Percentiles rank a stretch among this genome's conserved stretches.
Conservation (phyloP, 2,888 invertebrate species). For the Dorcus hopei region DNA sequence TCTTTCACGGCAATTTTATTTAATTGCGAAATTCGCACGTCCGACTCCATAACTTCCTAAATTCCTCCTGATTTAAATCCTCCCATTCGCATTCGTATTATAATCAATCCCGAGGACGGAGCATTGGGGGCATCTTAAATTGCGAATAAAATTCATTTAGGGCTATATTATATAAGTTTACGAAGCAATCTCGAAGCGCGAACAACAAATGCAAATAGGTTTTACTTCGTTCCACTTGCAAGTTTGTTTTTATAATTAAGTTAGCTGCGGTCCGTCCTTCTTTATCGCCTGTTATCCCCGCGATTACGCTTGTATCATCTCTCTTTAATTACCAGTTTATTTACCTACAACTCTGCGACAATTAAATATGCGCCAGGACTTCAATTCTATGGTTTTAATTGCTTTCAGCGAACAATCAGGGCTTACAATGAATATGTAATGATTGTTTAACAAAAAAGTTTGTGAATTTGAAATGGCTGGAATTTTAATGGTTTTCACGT, state of each 20-base stretch:
- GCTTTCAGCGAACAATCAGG: too few species aligned
- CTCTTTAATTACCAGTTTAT: too few species aligned
- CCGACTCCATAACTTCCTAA: too few species aligned
- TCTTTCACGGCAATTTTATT: too few species aligned
- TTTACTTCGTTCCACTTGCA: conserved; percentile 33
- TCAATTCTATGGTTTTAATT: too few species aligned
- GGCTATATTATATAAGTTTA: conserved; percentile 25
- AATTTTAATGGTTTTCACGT: background rate
- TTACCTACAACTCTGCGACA: too few species aligned
- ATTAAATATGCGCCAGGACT: too few species aligned
- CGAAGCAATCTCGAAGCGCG: conserved; percentile 31
- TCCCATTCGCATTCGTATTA: conserved; percentile 2
- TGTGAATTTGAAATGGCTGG: too few species aligned
- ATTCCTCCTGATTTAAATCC: too few species aligned
- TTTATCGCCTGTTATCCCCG: conserved; percentile 18
- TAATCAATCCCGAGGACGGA: conserved; percentile 10
- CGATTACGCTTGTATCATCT: background rate
- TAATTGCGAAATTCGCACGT: too few species aligned
- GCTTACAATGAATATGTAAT: too few species aligned
- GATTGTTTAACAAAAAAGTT: too few species aligned
- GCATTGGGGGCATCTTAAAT: conserved; percentile 7
- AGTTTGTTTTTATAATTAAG: conserved; percentile 36
- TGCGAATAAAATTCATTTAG: conserved; percentile 28
- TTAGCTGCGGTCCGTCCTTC: conserved; percentile 29
- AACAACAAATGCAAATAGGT: conserved; percentile 37